phyloP scores from a whole-genome alignment of 1,140 invertebrate genomes.

The Drosophila takahashii region DNA sequence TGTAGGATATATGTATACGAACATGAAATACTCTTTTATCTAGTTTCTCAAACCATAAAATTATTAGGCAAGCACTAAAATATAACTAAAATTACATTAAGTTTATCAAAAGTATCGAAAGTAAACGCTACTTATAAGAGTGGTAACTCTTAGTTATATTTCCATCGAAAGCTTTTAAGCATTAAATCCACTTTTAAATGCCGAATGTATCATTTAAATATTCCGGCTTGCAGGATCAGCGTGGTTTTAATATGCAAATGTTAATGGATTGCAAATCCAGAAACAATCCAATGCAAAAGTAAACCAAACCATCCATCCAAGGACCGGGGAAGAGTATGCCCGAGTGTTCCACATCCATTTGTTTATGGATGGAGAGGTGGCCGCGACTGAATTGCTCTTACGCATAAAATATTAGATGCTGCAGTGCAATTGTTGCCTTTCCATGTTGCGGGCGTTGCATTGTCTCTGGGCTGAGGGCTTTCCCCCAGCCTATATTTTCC shows the following conservation, averaged over 20 bases:
- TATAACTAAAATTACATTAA: too few relatives aligned
- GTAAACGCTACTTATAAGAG: neutral
- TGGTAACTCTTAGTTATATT: neutral
- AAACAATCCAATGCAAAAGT: constrained; percentile 26
- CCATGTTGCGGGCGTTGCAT: constrained; percentile 76
- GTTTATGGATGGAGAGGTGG: constrained; percentile 12
- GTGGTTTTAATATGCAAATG: constrained; percentile 34
- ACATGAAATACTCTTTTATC: neutral
- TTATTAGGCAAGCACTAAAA: too few relatives aligned
- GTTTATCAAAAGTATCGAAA: too few relatives aligned
- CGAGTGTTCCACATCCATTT: constrained; percentile 42
- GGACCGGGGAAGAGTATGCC: constrained; percentile 8
- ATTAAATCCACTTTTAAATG: constrained; percentile 18
- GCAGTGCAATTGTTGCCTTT: constrained; percentile 76
- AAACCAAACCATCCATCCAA: constrained; percentile 3
- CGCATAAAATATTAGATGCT: constrained; percentile 81
- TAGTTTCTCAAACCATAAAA: too few relatives aligned
- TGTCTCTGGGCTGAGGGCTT: constrained; percentile 38
- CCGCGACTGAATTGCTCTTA: constrained; percentile 53
- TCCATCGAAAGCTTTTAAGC: constrained; percentile 1
- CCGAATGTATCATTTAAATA: neutral
- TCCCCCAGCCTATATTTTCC: constrained; percentile 28
- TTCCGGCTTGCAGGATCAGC: constrained; percentile 1
- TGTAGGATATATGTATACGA: too few relatives aligned
- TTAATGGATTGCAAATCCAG: constrained; percentile 37